Evolutionary conservation across 2,113 vertebrate species (phyloP), one percentile per base, ranked within the genome.

Genomic region (Pseudorasbora parva): DNA sequence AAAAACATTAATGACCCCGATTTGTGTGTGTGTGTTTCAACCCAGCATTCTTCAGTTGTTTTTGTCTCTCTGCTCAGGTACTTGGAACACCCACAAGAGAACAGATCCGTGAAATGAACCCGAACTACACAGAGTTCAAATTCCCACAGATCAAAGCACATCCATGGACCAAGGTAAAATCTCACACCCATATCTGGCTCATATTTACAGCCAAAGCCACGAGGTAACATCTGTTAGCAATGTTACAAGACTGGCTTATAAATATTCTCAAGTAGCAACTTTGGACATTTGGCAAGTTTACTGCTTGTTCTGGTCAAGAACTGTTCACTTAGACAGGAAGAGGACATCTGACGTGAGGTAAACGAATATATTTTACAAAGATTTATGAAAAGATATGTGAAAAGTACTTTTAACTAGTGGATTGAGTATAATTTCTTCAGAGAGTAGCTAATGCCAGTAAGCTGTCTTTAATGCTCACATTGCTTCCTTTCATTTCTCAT

Each of bases 71-170:
- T 37, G 21, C 23, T 73, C 87, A 97, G 96, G 96, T 99, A 84
- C 91, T 99, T 80, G 97, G 97, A 87, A 98, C 97, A 21, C 97
- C 97, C 82, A 99, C 97, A 88, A 95, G 97, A 93, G 97, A 98
- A 91, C 97, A 99, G 93, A 99, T 98, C 91, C 93, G 97, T 94
- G 97, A 99, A 94, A 99, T 99, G 97, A 99, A 98, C 92, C 97
- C 97, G 86, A 99, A 99, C 91, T 98, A 98, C 92, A 98, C 97
- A 90, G 97, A 98, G 91, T 99, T 99, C 92, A 99, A 99, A 94
- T 99, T 99, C 92, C 97, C 97, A 87, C 97, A 99, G 91, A 99
- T 99, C 92, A 99, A 99, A 95, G 97, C 97, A 87, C 97, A 98
- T 93, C 97, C 97, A 82, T 99, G 97, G 97, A 97, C 97, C 93